Evolutionary conservation across 2,888 invertebrate species (phyloP).

Genomic region (Cosmia pyralina): DNA sequence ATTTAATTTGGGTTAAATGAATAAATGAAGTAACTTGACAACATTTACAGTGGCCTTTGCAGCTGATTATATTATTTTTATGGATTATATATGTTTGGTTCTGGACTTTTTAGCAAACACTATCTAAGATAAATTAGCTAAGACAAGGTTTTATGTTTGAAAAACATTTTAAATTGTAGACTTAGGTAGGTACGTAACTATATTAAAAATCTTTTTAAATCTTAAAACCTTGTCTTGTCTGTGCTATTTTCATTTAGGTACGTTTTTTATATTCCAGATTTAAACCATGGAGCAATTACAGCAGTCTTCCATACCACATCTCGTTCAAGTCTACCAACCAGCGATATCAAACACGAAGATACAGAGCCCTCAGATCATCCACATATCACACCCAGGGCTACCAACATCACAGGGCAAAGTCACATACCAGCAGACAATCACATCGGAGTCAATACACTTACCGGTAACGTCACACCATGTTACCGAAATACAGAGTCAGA

Average conservation of each 20-base stretch:
- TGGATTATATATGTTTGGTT: background rate
- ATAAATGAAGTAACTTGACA: no score
- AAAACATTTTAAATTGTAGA: no score
- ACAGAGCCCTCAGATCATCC: slow-evolving; percentile 77
- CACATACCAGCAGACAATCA: slow-evolving; percentile 80
- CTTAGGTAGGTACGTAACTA: no score
- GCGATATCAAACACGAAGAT: slow-evolving; percentile 71
- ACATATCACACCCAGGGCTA: slow-evolving; percentile 78
- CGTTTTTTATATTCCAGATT: slow-evolving; percentile 49
- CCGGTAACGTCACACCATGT: slow-evolving; percentile 75
- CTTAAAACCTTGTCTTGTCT: no score
- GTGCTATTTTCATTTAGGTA: background rate
- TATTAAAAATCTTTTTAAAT: background rate
- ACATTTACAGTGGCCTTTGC: background rate
- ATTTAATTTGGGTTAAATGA: background rate
- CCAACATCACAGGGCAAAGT: slow-evolving; percentile 79
- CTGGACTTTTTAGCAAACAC: background rate
- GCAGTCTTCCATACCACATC: slow-evolving; percentile 77
- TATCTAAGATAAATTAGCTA: background rate
- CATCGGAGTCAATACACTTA: slow-evolving; percentile 78
- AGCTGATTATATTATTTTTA: background rate
- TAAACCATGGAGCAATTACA: slow-evolving; percentile 82
- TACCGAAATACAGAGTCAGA: slow-evolving; percentile 73
- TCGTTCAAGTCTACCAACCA: slow-evolving; percentile 83
- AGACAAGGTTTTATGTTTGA: background rate